Conservation (phyloP, 2,888 invertebrate genomes). For the Apodemia zela region DNA sequence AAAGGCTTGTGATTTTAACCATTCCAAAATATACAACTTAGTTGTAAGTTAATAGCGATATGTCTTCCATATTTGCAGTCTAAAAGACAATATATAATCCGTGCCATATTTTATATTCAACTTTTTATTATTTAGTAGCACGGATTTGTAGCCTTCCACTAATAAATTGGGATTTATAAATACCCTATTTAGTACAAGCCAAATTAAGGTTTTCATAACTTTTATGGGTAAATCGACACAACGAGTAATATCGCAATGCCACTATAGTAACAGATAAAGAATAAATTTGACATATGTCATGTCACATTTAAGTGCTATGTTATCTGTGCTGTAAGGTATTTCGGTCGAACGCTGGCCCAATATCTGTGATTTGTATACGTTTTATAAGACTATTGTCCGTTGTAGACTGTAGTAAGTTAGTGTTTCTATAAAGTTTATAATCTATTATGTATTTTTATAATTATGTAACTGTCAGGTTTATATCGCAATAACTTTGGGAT, state of each 20-base stretch:
- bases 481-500: too few species aligned
- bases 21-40: constrained; percentile 8
- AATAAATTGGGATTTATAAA: not conserved
- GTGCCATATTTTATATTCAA: not conserved
- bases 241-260: not conserved
- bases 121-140: not conserved
- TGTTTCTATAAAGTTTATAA: too few species aligned
- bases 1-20: constrained; percentile 7
- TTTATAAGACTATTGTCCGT: constrained; percentile 4
- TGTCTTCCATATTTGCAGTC: constrained; percentile 1
- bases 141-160: not conserved
- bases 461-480: too few species aligned
- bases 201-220: not conserved
- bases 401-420: not conserved
- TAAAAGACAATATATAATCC: constrained; percentile 4
- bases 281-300: constrained; percentile 1
- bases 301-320: not conserved
- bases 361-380: not conserved
- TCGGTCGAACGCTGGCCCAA: not conserved
- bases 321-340: constrained; percentile 4
- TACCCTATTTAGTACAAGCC: not conserved
- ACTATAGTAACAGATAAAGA: not conserved
- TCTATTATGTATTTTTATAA: too few species aligned
- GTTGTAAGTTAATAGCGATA: not conserved
- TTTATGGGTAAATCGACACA: not conserved